Evolutionary conservation across 2,113 vertebrate genomes (phyloP).

Genomic region (Sylvilagus bachmani): DNA sequence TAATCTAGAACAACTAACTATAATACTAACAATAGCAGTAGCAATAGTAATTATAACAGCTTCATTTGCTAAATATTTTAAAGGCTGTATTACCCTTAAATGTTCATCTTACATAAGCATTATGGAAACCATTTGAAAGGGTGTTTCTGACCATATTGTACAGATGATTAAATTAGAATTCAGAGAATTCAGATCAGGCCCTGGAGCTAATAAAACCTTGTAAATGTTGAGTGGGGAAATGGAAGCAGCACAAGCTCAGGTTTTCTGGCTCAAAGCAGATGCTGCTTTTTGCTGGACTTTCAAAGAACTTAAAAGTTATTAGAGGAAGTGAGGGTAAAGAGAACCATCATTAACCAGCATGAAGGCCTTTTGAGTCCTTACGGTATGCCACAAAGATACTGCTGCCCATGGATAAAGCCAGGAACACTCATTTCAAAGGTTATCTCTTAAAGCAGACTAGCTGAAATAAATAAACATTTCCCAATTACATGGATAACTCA

Average conservation of each 20-base stretch:
- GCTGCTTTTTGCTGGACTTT: background rate
- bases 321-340: background rate
- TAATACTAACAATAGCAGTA: background rate
- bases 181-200: background rate
- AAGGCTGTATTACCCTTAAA: background rate
- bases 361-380: background rate
- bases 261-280: conserved; percentile 42
- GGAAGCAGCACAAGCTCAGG: background rate
- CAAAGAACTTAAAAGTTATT: background rate
- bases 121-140: background rate
- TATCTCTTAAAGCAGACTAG: background rate
- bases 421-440: background rate
- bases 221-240: background rate
- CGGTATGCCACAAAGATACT: background rate
- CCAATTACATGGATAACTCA: background rate
- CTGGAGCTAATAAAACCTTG: background rate
- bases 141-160: conserved; percentile 5
- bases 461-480: conserved; percentile 29
- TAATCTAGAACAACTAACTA: no score
- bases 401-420: background rate
- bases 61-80: background rate
- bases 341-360: background rate
- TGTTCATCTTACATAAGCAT: conserved; percentile 27
- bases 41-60: background rate
- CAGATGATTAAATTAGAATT: conserved; percentile 43